Base-by-base conservation (phyloP, 2,888 invertebrate genomes). In the Standfussiana lucernea region DNA sequence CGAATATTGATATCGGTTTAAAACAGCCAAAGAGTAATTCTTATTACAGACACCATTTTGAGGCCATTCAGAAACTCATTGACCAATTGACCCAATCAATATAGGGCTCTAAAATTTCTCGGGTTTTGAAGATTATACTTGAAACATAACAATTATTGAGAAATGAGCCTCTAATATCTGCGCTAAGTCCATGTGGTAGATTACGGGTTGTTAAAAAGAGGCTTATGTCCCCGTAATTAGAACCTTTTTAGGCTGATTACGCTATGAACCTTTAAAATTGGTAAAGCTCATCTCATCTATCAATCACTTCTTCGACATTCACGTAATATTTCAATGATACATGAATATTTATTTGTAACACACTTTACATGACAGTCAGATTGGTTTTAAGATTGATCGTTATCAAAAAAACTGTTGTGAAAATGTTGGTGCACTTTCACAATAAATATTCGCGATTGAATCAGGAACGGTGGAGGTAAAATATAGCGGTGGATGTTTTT, bases 391-490 rank as follows among this genome's bases (percentile, higher is more conserved):
- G 71, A 74, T 74, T 50, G 53, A 74, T 80, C 35, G 71, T 68
- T 21, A 74, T 62, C 73, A 76, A 40, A 66, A 79, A 79, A 76
- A 53, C 59, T 64, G 62, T 53, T 28, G 21, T 18, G 1, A 72
- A 74, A 84, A 77, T 79, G 72, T 72, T 21, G 28, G 7, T 5
- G 53, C 32, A 28, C 47, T 73, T 62, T 69, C 50, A 69, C 69
- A 80, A 83, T 83, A 80, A 83, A 84, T 83, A 72, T 70, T 7
- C 53, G n/a, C 73, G 72, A 76, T 83, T 83, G 35, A 68, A 80
- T 71, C 47, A 56, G 76, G 53, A 75, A 78, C 53, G 15, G 35
- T 8, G 24, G 35, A 69, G 35, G 64, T 79, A 65, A 76, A 76
- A 74, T 80, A 65, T 72, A 6, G 32, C 37, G 15, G 32, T 66